Percentiles rank a stretch among this genome's conserved stretches.
These are phyloP conservation scores for Nettapus auritus DNA, from an alignment of 2,113 vertebrate species.

Conservation along the genomic window DNA sequence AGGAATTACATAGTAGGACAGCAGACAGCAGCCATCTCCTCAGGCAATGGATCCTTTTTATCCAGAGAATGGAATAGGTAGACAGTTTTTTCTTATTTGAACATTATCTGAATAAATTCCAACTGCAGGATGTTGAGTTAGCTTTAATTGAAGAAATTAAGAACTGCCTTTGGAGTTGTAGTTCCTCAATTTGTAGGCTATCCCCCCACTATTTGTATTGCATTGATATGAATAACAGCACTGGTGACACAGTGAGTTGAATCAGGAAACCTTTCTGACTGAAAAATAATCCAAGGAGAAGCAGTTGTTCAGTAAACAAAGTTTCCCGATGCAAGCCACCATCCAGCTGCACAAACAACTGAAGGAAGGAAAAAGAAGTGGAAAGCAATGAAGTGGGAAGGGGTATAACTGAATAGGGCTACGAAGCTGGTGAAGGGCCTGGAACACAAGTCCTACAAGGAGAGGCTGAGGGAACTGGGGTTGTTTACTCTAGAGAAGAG, in stretches of 20 bases:
- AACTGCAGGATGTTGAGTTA: background rate
- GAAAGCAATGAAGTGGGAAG: background rate
- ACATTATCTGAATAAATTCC: background rate
- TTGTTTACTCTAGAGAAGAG: too few relatives aligned
- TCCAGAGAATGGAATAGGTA: background rate
- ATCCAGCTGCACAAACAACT: background rate
- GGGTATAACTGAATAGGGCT: too few relatives aligned
- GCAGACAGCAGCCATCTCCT: background rate
- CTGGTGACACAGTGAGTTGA: background rate
- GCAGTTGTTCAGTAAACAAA: background rate
- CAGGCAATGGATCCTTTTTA: background rate
- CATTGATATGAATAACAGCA: background rate
- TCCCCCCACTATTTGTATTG: background rate
- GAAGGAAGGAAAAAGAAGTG: background rate
- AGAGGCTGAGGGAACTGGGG: too few relatives aligned
- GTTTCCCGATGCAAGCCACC: background rate
- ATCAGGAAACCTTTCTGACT: background rate
- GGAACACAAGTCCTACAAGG: too few relatives aligned
- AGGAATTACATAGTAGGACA: background rate
- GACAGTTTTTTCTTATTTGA: background rate
- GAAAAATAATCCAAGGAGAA: background rate
- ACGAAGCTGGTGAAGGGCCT: too few relatives aligned
- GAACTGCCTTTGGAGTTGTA: background rate
- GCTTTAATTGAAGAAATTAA: background rate
- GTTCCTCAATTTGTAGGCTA: background rate